Evolutionary conservation across 2,888 invertebrate genomes (phyloP).

Genomic region (Portevinia maculata): DNA sequence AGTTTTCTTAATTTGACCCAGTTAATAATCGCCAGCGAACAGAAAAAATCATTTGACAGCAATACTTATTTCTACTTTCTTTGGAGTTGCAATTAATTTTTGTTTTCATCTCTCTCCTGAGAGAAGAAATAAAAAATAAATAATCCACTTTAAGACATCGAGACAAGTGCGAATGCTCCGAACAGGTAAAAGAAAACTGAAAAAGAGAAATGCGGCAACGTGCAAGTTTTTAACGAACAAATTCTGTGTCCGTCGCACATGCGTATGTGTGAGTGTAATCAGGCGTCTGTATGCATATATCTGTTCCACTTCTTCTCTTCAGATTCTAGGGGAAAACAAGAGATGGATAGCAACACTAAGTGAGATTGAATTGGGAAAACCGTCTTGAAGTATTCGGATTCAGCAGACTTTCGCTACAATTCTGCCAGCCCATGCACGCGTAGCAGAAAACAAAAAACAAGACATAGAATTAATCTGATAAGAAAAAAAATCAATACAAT

Average conservation of each 20-base stretch:
- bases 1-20: conserved; percentile 27
- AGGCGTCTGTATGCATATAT: not conserved
- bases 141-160: not conserved
- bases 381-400: not conserved
- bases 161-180: conserved; percentile 24
- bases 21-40: not conserved
- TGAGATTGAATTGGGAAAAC: not conserved
- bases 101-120: conserved; percentile 6
- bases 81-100: conserved; percentile 10
- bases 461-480: not conserved
- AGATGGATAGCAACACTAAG: not conserved
- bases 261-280: not conserved
- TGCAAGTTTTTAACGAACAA: conserved; percentile 46
- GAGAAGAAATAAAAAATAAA: not conserved
- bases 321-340: conserved; percentile 7
- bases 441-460: not conserved
- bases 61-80: not conserved
- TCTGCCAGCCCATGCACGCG: not conserved
- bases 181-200: conserved; percentile 20
- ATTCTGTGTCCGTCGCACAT: conserved; percentile 22
- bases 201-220: conserved; percentile 64
- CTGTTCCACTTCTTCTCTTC: conserved; percentile 13
- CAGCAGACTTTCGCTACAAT: not conserved
- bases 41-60: not conserved
- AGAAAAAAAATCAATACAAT: not conserved